Evolutionary conservation across 2,113 vertebrate species (phyloP), one percentile per base, ranked within the genome.

Genomic region (Mesembrinibis cayennensis): DNA sequence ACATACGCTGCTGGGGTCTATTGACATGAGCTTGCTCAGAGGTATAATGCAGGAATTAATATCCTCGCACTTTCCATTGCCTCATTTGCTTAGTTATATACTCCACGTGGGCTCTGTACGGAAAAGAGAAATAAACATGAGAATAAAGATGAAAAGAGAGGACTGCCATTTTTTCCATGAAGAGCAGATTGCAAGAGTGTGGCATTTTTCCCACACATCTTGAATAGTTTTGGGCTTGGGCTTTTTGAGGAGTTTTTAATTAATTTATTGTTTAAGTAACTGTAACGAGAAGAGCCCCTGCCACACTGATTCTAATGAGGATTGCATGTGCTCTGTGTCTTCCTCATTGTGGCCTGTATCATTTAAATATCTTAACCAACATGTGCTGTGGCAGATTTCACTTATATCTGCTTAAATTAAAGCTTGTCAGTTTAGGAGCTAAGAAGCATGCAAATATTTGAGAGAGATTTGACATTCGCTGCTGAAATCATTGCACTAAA

Each of bases 191-290:
- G 97, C 87, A 66, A 55, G 84, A 76, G 18, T 87, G 32, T 95
- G 95, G 95, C 95, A 88, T 94, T 91, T 95, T 97, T 90, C 96
- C 96, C 91, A 85, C 93, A 95, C 87, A 95, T 97, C 78, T 97
- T 97, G 94, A 95, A 93, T 80, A 95, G 87, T 89, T 94, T 91
- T 40, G 10, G 81, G 20, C 72, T 90, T 91, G 70, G 53, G 70
- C 59, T 95, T 93, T 95, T 88, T 77, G 74, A 87, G 70, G 52
- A 93, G 62, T 93, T 95, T 97, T 94, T 86, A 96, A 95, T 97
- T 94, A 96, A 97, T 97, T 93, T 96, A 93, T 93, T 97, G 87
- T 96, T 95, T 94, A 97, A 95, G 72, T 96, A 95, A 89, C 74
- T 77, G 49, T 80, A 82, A 83, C 52, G 29, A 96, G 89, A 93